These are phyloP conservation scores for Axinella damicornis DNA, from an alignment of 37 sponge, comb jelly and placozoan genomes.

Conservation along the genomic window DNA sequence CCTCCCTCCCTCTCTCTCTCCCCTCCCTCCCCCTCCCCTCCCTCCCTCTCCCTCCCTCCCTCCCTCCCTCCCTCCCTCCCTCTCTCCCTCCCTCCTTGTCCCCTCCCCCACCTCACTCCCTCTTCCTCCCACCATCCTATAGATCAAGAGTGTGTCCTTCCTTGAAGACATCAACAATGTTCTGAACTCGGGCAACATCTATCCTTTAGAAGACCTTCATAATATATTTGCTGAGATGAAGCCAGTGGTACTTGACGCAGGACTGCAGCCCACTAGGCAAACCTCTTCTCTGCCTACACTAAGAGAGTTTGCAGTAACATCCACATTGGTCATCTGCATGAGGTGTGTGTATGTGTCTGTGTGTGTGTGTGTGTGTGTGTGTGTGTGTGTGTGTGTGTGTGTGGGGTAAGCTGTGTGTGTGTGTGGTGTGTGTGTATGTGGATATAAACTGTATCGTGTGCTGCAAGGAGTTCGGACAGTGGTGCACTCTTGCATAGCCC, in stretches of 20 bases:
- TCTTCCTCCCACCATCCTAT: not conserved
- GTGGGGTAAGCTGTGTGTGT: not conserved
- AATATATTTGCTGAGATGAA: slow-evolving; percentile 91
- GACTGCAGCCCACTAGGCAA: slow-evolving; percentile 95
- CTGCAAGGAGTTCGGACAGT: no score
- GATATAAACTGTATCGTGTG: no score
- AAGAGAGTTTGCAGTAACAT: slow-evolving; percentile 94
- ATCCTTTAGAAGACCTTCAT: slow-evolving; percentile 90
- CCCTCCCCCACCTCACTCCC: not conserved
- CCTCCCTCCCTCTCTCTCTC: not conserved
- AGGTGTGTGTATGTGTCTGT: slow-evolving; percentile 57
- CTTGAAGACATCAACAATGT: slow-evolving; percentile 98
- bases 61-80: no score
- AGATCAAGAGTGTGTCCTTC: slow-evolving; percentile 94
- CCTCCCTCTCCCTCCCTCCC: no score
- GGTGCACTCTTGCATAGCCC: no score
- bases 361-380: slow-evolving; percentile 12
- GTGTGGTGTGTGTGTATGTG: slow-evolving; percentile 24
- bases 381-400: no score
- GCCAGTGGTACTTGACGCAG: slow-evolving; percentile 87
- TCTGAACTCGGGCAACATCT: slow-evolving; percentile 98
- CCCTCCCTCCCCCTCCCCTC: not conserved
- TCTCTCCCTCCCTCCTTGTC: no score
- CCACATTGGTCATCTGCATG: slow-evolving; percentile 97
- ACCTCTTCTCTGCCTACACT: slow-evolving; percentile 96